Percentiles rank a stretch among this genome's conserved stretches.
Conservation (phyloP, 1,140 invertebrate species). For the Xylocopa sonorina region DNA sequence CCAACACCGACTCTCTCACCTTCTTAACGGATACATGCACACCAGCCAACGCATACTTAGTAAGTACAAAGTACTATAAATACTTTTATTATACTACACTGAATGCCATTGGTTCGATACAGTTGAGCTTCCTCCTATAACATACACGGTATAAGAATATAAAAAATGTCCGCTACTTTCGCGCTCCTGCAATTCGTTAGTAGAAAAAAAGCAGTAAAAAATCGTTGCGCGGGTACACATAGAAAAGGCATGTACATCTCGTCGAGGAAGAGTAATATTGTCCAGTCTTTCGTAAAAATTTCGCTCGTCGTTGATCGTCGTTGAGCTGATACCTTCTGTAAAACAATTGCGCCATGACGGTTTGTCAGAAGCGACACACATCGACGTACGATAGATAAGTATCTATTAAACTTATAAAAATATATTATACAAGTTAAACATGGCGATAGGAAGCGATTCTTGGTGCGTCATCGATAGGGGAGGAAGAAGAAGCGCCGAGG, state of each 20-base stretch:
- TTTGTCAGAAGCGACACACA: slow-evolving; percentile 10
- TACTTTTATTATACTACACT: slow-evolving; percentile 62
- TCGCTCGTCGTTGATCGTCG: slow-evolving; percentile 28
- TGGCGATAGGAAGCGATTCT: neutral
- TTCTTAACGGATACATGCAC: too few relatives aligned
- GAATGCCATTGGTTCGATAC: slow-evolving; percentile 59
- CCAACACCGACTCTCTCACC: neutral
- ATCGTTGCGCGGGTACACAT: slow-evolving; percentile 17
- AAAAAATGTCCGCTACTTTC: slow-evolving; percentile 50
- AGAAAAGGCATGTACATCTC: slow-evolving; percentile 46
- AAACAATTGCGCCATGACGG: neutral
- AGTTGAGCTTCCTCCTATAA: slow-evolving; percentile 54
- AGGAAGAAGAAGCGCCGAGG: neutral
- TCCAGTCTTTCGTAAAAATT: slow-evolving; percentile 55
- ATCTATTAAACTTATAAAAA: slow-evolving; percentile 60
- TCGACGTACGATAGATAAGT: slow-evolving; percentile 31
- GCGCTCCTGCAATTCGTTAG: slow-evolving; percentile 22
- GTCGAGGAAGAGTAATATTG: slow-evolving; percentile 52
- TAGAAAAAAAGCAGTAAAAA: slow-evolving; percentile 28
- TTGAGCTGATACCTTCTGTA: too few relatives aligned
- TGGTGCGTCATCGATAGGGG: too few relatives aligned
- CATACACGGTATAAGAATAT: slow-evolving; percentile 54
- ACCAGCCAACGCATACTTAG: neutral
- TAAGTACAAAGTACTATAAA: slow-evolving; percentile 63
- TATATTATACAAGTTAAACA: slow-evolving; percentile 60